Evolutionary conservation across 2,113 vertebrate species (phyloP), one percentile per base, ranked within the genome.

Genomic region (Blennius ocellaris): DNA sequence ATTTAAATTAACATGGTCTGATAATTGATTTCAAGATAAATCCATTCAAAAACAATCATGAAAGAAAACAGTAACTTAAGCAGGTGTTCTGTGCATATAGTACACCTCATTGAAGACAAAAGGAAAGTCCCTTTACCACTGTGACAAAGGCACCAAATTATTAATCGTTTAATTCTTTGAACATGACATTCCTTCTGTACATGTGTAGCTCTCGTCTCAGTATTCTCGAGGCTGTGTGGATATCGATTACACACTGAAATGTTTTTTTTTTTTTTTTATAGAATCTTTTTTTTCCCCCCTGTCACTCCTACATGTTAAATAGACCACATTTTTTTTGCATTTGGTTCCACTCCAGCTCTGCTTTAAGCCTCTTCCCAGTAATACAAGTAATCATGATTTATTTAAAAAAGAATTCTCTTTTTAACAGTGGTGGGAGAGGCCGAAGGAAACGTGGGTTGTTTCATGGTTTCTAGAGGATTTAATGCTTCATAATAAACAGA

Each of bases 61-160:
- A 39, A 74, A 58, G 12, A 56, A 64, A 30, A 56, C 17, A 45
- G 62, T 39, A 58, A 49, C 11, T 21, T 14, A 57, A 48, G n/a
- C 53, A 76, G 1, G 60, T 15, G 40, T 45, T 2, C 21, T 44
- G 0, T 38, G 7, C 2, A 47, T 17, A 37, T 12, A 69, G 47
- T 30, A 21, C 5, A 75, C 12, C 11, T 43, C 21, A 30, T 4
- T 30, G 21, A 30, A 30, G 4, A 30, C 4, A 30, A 30, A 30
- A 2, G 21, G 21, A 30, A 30, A 30, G 21, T 30, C 21, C 2
- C 21, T 30, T 30, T 30, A 30, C 4, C 21, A 16, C 16, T 14
- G 38, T 57, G 38, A 78, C 73, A 68, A 91, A 91, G 89, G 86
- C 91, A 90, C 83, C 44, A 14, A 67, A 60, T 38, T 48, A 16